phyloP scores from a whole-genome alignment of 2,888 invertebrate species.

The Didymodactylos carnosus region DNA sequence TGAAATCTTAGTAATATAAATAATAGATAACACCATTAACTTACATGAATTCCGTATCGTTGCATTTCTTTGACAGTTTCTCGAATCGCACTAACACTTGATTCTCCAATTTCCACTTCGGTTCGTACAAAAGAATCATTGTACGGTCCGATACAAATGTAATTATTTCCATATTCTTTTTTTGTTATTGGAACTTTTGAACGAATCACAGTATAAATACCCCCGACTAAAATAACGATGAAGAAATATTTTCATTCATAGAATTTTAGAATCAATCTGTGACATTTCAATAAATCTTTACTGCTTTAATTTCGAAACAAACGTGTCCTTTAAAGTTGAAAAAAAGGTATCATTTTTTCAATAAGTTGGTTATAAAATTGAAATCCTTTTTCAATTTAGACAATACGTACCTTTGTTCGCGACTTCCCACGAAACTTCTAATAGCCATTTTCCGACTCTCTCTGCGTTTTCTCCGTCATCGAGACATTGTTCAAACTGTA shows the following conservation, averaged over 20 bases:
- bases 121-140: conserved; percentile 76
- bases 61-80: conserved; percentile 35
- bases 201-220: conserved; percentile 93
- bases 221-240: conserved; percentile 66
- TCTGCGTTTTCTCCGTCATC: conserved; percentile 46
- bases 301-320: neutral
- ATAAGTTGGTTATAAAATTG: too few species aligned
- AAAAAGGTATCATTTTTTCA: too few species aligned
- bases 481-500: conserved; percentile 7
- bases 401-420: conserved; percentile 95
- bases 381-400: too few species aligned
- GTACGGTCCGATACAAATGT: conserved; percentile 78
- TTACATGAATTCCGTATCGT: conserved; percentile 64
- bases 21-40: neutral
- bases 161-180: conserved; percentile 93
- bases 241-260: conserved; percentile 4
- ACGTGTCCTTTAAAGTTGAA: neutral
- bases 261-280: neutral
- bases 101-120: conserved; percentile 77
- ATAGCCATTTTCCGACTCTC: conserved; percentile 78
- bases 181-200: conserved; percentile 89
- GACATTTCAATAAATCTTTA: neutral
- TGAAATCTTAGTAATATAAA: neutral
- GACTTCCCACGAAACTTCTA: conserved; percentile 95
- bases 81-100: conserved; percentile 44